phyloP scores from a whole-genome alignment of 1,140 invertebrate genomes.

The Homalodisca vitripennis region DNA sequence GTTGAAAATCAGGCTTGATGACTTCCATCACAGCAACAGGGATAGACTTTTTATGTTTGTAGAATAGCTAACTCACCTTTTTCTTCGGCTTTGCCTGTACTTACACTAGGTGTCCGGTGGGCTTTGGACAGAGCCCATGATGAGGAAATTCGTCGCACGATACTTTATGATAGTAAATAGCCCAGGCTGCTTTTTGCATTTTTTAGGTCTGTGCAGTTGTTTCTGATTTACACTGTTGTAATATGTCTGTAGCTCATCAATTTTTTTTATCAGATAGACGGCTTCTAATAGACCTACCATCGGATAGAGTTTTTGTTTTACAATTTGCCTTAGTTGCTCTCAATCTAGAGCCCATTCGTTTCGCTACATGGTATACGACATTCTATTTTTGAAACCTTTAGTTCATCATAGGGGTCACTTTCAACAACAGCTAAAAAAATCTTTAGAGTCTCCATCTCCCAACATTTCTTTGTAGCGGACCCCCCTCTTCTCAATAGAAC shows the following conservation, averaged over 20 bases:
- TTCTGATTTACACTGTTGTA: constrained; percentile 26
- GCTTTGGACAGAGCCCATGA: constrained; percentile 38
- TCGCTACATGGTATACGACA: constrained; percentile 33
- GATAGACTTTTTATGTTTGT: neutral
- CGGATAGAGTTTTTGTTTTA: neutral
- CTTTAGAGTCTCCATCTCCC: constrained; percentile 35
- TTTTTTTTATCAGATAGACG: neutral
- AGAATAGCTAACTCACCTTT: constrained; percentile 37
- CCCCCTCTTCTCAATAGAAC: neutral
- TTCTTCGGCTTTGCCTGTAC: constrained; percentile 40
- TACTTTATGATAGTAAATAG: constrained; percentile 26
- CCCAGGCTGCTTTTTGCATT: constrained; percentile 34
- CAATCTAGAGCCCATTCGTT: constrained; percentile 18
- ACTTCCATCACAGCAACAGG: neutral
- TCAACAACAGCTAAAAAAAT: constrained; percentile 13
- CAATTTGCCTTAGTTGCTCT: constrained; percentile 9
- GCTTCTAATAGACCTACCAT: constrained; percentile 17
- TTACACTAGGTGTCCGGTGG: constrained; percentile 42
- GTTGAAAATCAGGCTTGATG: constrained; percentile 34
- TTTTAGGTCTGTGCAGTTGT: constrained; percentile 5
- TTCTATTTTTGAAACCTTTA: constrained; percentile 33
- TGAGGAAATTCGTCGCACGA: constrained; percentile 27
- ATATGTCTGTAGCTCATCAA: constrained; percentile 24
- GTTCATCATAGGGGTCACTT: constrained; percentile 24
- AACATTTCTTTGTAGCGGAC: constrained; percentile 34